Conservation (phyloP, 92 coral and sea anemone genomes). For the Actinostola sp. region DNA sequence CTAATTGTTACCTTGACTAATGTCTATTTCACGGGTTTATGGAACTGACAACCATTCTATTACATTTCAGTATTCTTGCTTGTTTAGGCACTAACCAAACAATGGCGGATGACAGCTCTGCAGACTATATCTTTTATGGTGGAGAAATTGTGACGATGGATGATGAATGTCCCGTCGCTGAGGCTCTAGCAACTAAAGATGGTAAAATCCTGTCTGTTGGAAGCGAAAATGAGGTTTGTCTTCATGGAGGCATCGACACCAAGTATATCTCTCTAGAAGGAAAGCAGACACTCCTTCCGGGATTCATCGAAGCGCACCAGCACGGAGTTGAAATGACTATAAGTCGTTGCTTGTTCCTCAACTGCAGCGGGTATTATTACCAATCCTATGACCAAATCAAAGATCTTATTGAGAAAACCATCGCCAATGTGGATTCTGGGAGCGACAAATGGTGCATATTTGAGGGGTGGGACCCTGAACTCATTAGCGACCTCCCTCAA, state of each 20-base stretch:
- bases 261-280: slow-evolving; percentile 26
- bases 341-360: not conserved
- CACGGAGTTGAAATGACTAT: slow-evolving; percentile 24
- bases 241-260: slow-evolving; percentile 22
- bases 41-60: too few species aligned
- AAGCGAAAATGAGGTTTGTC: slow-evolving; percentile 19
- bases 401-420: slow-evolving; percentile 11
- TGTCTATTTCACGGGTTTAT: too few species aligned
- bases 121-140: slow-evolving; percentile 56
- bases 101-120: too few species aligned
- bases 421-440: slow-evolving; percentile 1
- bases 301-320: slow-evolving; percentile 66
- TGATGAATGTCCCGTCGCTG: slow-evolving; percentile 36
- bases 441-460: slow-evolving; percentile 54
- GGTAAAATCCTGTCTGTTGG: slow-evolving; percentile 44
- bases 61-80: too few species aligned
- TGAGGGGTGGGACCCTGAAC: slow-evolving; percentile 74
- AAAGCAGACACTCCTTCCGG: slow-evolving; percentile 66
- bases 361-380: slow-evolving; percentile 28
- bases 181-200: slow-evolving; percentile 63
- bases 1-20: too few species aligned
- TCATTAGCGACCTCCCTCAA: slow-evolving; percentile 43
- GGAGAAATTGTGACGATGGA: slow-evolving; percentile 72
- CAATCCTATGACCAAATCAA: slow-evolving; percentile 33
- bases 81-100: too few species aligned